These are phyloP conservation scores for Myotis davidii DNA, from an alignment of 2,113 vertebrate species.

Conservation along the genomic window DNA sequence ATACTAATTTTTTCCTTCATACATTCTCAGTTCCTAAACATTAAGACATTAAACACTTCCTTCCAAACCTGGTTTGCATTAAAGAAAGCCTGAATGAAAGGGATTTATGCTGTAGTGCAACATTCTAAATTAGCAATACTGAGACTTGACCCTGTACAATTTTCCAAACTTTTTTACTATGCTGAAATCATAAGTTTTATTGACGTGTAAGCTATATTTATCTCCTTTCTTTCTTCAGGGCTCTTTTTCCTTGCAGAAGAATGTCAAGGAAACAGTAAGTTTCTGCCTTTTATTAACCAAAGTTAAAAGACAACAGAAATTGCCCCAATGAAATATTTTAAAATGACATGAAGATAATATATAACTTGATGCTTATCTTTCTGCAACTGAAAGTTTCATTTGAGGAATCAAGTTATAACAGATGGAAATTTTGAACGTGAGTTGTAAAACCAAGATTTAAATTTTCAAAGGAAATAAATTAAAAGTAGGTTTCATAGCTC, in stretches of 20 bases:
- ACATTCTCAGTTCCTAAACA: background rate
- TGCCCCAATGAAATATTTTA: conserved; percentile 26
- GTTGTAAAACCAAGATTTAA: background rate
- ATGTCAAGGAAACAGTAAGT: background rate
- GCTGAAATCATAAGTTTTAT: background rate
- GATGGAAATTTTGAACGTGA: background rate
- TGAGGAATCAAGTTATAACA: background rate
- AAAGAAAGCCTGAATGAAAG: background rate
- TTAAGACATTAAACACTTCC: background rate
- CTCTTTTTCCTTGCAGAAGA: background rate
- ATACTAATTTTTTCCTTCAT: no score
- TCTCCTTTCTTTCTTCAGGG: background rate
- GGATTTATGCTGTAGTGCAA: background rate
- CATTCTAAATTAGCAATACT: background rate
- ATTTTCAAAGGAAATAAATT: background rate
- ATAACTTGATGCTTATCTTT: background rate
- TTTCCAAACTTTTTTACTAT: background rate
- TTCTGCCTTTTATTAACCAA: background rate
- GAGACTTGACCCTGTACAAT: background rate
- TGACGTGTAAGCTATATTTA: conserved; percentile 8
- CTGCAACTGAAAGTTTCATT: background rate
- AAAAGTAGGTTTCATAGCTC: background rate
- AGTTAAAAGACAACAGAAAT: conserved; percentile 13
- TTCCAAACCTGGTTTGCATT: background rate
- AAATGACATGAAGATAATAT: background rate